Conservation (phyloP, 35 echinoderm and acorn worm genomes). For the Apostichopus californicus region DNA sequence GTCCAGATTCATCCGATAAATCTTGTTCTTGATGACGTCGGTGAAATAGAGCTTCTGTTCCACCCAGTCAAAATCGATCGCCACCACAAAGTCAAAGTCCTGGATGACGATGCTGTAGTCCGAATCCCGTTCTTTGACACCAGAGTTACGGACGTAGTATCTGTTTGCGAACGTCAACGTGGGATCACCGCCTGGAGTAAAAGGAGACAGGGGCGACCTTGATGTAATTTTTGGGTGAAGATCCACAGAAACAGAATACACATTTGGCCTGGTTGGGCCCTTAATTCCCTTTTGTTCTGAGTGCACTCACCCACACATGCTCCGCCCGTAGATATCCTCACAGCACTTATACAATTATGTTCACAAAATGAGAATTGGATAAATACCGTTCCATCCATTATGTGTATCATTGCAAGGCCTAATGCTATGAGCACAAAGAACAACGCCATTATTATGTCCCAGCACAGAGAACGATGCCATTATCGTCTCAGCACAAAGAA, state of each 20-base stretch:
- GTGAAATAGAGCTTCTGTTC: constrained; percentile 45
- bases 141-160: constrained; percentile 52
- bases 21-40: constrained; percentile 33
- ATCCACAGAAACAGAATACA: neutral
- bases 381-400: no score
- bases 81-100: constrained; percentile 57
- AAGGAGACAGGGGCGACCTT: neutral
- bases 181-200: constrained; percentile 46
- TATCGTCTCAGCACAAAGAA: no score
- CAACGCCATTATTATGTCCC: no score
- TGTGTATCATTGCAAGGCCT: no score
- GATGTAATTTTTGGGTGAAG: no score
- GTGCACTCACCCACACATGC: no score
- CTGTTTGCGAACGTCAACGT: constrained; percentile 57
- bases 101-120: constrained; percentile 37
- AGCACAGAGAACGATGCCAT: no score
- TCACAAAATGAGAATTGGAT: no score
- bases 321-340: no score
- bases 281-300: no score
- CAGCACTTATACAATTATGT: no score
- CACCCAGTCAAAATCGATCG: constrained; percentile 36
- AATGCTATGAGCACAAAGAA: no score
- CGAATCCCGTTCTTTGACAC: neutral
- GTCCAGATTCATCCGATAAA: constrained; percentile 50
- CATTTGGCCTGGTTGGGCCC: neutral